Percentiles rank a stretch among this genome's conserved stretches.
Conservation (phyloP, 2,888 invertebrate genomes). For the Lasius platythorax region DNA sequence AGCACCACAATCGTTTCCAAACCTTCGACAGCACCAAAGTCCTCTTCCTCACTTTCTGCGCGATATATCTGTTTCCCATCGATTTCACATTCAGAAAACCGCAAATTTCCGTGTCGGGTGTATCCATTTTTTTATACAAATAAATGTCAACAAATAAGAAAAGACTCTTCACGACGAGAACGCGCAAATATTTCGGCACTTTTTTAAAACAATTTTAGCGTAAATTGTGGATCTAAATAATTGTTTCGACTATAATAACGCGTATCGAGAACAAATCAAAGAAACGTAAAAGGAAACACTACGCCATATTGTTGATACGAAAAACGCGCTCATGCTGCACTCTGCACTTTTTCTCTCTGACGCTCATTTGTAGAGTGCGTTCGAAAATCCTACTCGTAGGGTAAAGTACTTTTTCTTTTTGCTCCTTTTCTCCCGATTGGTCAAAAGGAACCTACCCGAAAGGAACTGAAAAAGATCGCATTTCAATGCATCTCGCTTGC, state of each 20-base stretch:
- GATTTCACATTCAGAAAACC: slow-evolving; percentile 83
- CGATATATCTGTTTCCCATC: slow-evolving; percentile 78
- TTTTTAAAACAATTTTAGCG: background rate
- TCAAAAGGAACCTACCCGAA: too few relatives aligned
- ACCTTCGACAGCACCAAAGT: slow-evolving; percentile 79
- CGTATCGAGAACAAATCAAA: background rate
- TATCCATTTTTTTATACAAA: slow-evolving; percentile 5
- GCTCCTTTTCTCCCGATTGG: too few relatives aligned
- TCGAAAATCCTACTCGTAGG: too few relatives aligned
- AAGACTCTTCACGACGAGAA: background rate
- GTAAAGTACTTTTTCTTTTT: too few relatives aligned
- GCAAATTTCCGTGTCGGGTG: slow-evolving; percentile 74
- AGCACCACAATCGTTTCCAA: slow-evolving; percentile 84
- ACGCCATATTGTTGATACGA: too few relatives aligned
- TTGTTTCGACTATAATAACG: background rate
- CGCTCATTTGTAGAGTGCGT: too few relatives aligned
- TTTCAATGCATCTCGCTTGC: too few relatives aligned
- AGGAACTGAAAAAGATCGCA: too few relatives aligned
- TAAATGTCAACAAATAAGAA: background rate
- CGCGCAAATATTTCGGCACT: background rate
- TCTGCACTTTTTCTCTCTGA: too few relatives aligned
- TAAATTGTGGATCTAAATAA: background rate
- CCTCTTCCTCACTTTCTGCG: slow-evolving; percentile 80
- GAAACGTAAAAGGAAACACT: background rate
- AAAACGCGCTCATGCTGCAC: too few relatives aligned